Base-by-base conservation (phyloP, 2,888 invertebrate genomes). In the Phortica magna region DNA sequence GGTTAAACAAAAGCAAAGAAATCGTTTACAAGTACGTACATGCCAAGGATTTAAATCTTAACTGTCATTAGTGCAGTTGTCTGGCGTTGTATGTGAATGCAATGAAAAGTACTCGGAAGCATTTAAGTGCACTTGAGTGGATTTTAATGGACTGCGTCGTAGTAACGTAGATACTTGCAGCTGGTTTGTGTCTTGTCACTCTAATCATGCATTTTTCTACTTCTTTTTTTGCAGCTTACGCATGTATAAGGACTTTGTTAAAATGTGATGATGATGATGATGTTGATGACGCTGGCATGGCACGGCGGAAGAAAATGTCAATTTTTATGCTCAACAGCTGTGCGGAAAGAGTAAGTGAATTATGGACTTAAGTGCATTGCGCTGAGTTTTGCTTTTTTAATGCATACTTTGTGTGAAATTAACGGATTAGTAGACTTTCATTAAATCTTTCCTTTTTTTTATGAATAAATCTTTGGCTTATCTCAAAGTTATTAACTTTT, bases 41-140 rank as follows among this genome's bases (percentile, higher is more conserved):
- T 65, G 65, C 39, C 41, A 65, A 55, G 70, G 75, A 78, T 81
- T 79, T 77, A 42, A 72, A 77, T 65, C 78, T 80, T 74, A 78
- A 59, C 76, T 79, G 76, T 78, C 81, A 81, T 83, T 80, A 80
- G 64, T 64, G 64, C 39, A 64, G 31, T 64, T 14, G 39, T 31
- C 14, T 64, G 64, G 2, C 39, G 64, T 9, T 19, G 19, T 22
- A 9, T 12, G 19, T 19, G 61, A 9, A 22, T 55, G 76, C 78
- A 78, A 76, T 73, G 80, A 57, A 74, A 78, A 73, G 76, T 79
- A 83, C 88, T 88, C 85, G 88, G 88, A 88, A 88, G 80, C 85
- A 77, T 88, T 88, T 85, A 85, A 87, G 87, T 87, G 83, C 88
- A 85, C 87, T 85, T 85, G 85, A 85, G 88, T 87, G 85, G 83